phyloP scores from a whole-genome alignment of 2,888 invertebrate species.

The Drosophila fulvimacula region DNA sequence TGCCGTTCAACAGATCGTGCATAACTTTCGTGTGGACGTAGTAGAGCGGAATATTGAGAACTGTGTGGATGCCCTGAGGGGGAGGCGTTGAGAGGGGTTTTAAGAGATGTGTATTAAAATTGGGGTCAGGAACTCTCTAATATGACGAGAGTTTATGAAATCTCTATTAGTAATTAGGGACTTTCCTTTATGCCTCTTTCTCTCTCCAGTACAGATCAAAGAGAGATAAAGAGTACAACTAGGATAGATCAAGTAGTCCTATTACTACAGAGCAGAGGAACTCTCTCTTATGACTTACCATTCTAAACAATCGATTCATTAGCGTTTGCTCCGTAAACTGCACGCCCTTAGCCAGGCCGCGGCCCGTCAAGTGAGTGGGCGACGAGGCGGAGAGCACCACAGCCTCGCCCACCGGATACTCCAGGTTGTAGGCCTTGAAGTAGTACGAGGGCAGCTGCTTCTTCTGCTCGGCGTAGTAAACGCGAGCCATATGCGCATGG shows the following conservation, averaged over 20 bases:
- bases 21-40: slow-evolving; percentile 90
- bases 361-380: slow-evolving; percentile 79
- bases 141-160: too few species aligned
- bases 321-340: slow-evolving; percentile 74
- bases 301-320: slow-evolving; percentile 81
- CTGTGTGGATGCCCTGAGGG: slow-evolving; percentile 88
- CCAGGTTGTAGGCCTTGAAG: slow-evolving; percentile 82
- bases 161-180: too few species aligned
- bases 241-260: too few species aligned
- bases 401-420: slow-evolving; percentile 83
- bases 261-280: too few species aligned
- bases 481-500: slow-evolving; percentile 80
- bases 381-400: slow-evolving; percentile 82
- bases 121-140: too few species aligned
- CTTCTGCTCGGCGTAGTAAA: slow-evolving; percentile 82
- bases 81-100: background rate
- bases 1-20: slow-evolving; percentile 88
- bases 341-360: slow-evolving; percentile 75
- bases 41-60: slow-evolving; percentile 89
- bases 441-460: slow-evolving; percentile 81
- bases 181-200: too few species aligned
- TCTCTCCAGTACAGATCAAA: too few species aligned
- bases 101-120: background rate
- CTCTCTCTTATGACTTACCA: slow-evolving; percentile 64
- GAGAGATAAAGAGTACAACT: too few species aligned